Base-by-base conservation (phyloP, 2,113 vertebrate genomes). In the Labeo rohita region DNA sequence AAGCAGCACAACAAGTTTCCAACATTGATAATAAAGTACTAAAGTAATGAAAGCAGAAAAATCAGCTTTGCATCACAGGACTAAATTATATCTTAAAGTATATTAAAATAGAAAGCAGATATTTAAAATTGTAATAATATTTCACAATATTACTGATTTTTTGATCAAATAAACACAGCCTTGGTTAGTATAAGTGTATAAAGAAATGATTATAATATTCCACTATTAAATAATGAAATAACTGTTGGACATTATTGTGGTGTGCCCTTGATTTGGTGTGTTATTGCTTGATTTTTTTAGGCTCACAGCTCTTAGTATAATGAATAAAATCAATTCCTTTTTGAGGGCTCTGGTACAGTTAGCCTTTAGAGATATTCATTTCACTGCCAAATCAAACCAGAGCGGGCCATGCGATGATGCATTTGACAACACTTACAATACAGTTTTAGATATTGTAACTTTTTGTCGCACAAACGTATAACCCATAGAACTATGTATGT, bases 291-390 rank as follows among this genome's bases (percentile, higher is more conserved):
- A 77, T 61, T 61, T 47, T 39, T 81, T 61, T 18, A 81, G 61
- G n/a, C 79, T 81, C 43, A 66, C 45, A 36, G 61, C 65, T 82
- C 43, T 70, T 68, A 82, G 65, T 70, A 36, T 70, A 70, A 82
- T 82, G 23, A 70, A 82, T 70, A 13, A 52, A 68, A 82, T n/a
- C 28, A 52, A 47, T 70, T 82, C 16, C 28, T 50, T 50, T 70
- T 9, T 70, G 15, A 39, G 47, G 45, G 28, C 23, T 82, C n/a
- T 50, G 43, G 45, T 65, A 82, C 47, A 52, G 45, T 82, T 66
- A 66, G 63, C 47, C 63, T 68, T 66, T 15, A 50, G 80, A 82
- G 47, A 82, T 70, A 21, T 66, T 81, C 43, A 81, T 81, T 81
- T 66, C 23, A 49, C 79, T 81, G 61, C 61, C 61, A 81, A 81